Conservation (phyloP, 2,797 vertebrate genomes). For the Hoplostethus atlanticus region DNA sequence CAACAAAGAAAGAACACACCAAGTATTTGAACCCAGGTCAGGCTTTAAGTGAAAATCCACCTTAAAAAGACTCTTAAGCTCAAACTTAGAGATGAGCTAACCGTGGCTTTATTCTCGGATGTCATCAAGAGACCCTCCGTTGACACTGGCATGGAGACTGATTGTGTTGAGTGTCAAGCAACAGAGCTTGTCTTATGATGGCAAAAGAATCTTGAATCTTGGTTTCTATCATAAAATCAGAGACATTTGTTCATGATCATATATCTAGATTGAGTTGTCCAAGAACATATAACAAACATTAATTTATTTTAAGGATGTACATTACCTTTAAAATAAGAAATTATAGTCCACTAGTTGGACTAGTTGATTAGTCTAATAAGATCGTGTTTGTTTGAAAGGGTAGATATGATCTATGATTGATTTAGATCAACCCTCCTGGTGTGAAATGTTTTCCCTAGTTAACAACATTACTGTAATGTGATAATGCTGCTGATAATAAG, state of each 20-base stretch:
- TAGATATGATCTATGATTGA: constrained; percentile 8
- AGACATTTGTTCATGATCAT: neutral
- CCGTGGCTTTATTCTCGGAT: no score
- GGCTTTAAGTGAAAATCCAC: no score
- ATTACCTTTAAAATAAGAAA: neutral
- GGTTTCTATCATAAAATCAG: neutral
- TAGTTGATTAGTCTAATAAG: constrained; percentile 26
- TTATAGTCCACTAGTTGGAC: neutral
- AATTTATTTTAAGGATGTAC: neutral
- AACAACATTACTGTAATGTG: constrained; percentile 50
- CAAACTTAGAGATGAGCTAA: no score
- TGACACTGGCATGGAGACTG: no score
- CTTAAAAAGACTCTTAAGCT: no score
- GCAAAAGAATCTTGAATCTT: no score
- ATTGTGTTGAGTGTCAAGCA: no score
- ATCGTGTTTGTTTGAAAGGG: constrained; percentile 33
- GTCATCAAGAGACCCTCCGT: no score
- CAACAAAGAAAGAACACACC: no score
- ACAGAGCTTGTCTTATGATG: no score
- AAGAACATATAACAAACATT: no score
- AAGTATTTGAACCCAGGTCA: no score
- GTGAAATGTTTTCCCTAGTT: constrained; percentile 27
- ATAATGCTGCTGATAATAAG: constrained; percentile 40
- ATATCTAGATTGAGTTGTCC: neutral
- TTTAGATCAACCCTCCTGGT: constrained; percentile 6